Conservation (phyloP, 1,140 invertebrate species). For the Chrysomallon squamiferum region DNA sequence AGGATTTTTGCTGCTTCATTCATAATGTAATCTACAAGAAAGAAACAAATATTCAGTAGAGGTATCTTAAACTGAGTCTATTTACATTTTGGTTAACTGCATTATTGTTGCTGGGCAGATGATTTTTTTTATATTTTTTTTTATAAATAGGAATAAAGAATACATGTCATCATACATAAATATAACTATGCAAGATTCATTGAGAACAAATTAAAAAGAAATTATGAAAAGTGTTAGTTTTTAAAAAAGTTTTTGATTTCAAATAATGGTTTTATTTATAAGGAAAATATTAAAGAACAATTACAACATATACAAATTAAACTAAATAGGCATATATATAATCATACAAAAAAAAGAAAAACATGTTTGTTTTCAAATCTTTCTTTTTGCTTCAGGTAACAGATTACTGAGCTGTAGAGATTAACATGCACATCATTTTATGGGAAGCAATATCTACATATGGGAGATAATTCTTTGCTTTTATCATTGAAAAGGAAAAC, state of each 20-base stretch:
- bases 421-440: not conserved
- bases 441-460: not conserved
- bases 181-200: too few relatives aligned
- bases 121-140: not conserved
- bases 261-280: too few relatives aligned
- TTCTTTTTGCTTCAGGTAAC: not conserved
- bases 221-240: too few relatives aligned
- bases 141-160: not conserved
- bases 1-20: conserved; percentile 82
- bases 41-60: conserved; percentile 1
- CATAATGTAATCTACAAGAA: conserved; percentile 69
- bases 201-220: too few relatives aligned
- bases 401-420: not conserved
- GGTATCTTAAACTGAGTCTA: not conserved
- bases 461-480: not conserved
- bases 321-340: too few relatives aligned
- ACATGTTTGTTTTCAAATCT: not conserved
- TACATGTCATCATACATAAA: not conserved
- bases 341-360: not conserved
- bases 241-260: too few relatives aligned
- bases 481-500: not conserved
- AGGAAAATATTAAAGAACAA: too few relatives aligned
- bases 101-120: not conserved
- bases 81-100: not conserved
- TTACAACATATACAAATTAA: too few relatives aligned